Percentiles rank a stretch among this genome's conserved stretches.
Conservation (phyloP, 2,888 invertebrate species). For the Latheticus oryzae region DNA sequence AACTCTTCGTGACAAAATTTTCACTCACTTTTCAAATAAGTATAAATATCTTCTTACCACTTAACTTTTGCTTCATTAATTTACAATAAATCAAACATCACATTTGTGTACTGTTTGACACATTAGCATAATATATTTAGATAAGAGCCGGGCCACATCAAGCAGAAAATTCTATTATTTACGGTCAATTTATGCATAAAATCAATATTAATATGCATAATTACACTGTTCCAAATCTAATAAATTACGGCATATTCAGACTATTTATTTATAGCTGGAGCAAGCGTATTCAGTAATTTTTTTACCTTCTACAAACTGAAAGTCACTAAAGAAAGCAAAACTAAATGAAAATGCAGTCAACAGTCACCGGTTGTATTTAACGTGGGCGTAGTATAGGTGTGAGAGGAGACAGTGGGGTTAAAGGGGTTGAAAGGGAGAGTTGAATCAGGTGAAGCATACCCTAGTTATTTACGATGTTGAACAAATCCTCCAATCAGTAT, state of each 20-base stretch:
- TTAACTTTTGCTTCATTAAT: too few relatives aligned
- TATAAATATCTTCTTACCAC: too few relatives aligned
- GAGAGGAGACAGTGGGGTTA: constrained; percentile 45
- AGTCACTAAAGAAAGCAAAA: constrained; percentile 43
- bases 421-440: constrained; percentile 48
- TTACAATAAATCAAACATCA: constrained; percentile 18
- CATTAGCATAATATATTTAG: constrained; percentile 37
- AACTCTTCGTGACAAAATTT: constrained; percentile 18
- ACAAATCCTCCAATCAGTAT: constrained; percentile 58
- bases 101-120: constrained; percentile 19
- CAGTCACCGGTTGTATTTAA: constrained; percentile 54
- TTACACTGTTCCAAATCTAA: constrained; percentile 25
- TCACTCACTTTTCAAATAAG: too few relatives aligned
- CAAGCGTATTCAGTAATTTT: constrained; percentile 9
- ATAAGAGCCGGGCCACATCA: constrained; percentile 36
- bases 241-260: constrained; percentile 18
- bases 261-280: constrained; percentile 14
- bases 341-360: constrained; percentile 53
- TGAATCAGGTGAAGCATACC: constrained; percentile 52
- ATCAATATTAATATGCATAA: constrained; percentile 46
- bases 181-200: constrained; percentile 45
- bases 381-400: constrained; percentile 48
- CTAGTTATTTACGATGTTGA: constrained; percentile 57
- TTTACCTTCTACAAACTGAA: constrained; percentile 17
- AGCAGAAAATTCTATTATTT: constrained; percentile 47